Percentiles rank a stretch among this genome's conserved stretches.
These are phyloP conservation scores for Lypha dubia DNA, from an alignment of 2,888 invertebrate genomes.

Conservation along the genomic window DNA sequence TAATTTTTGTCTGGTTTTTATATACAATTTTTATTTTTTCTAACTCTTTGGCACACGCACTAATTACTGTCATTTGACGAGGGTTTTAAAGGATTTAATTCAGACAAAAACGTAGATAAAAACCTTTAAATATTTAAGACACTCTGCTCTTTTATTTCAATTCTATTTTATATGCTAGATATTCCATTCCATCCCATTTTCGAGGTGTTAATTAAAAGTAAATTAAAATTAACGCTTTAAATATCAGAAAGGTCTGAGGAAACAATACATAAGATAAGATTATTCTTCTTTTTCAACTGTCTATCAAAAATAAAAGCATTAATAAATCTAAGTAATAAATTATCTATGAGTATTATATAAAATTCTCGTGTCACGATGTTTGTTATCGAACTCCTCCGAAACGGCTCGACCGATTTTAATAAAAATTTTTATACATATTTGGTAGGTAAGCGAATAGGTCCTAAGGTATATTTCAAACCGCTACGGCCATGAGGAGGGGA, in stretches of 20 bases:
- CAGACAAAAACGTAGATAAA: slow-evolving; percentile 31
- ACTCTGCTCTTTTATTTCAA: not conserved
- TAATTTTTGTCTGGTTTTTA: slow-evolving; percentile 10
- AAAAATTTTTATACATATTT: no score
- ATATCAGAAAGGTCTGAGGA: not conserved
- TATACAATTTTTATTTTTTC: no score
- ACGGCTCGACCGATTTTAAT: no score
- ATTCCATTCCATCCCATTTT: not conserved
- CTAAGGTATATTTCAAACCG: no score
- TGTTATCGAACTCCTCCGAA: no score
- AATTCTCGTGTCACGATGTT: no score
- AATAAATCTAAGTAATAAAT: no score
- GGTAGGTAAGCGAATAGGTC: no score
- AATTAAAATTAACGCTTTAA: slow-evolving; percentile 1
- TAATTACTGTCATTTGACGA: slow-evolving; percentile 44
- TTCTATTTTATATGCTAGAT: not conserved
- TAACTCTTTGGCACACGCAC: slow-evolving; percentile 18
- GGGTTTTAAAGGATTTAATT: slow-evolving; percentile 52
- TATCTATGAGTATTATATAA: no score
- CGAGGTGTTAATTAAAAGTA: not conserved
- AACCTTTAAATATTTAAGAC: slow-evolving; percentile 28
- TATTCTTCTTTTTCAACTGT: not conserved
- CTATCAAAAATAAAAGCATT: not conserved
- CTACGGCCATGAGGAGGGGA: no score
- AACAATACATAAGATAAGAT: not conserved